Conservation (phyloP, 2,113 vertebrate genomes). For the Patagioenas fasciata region DNA sequence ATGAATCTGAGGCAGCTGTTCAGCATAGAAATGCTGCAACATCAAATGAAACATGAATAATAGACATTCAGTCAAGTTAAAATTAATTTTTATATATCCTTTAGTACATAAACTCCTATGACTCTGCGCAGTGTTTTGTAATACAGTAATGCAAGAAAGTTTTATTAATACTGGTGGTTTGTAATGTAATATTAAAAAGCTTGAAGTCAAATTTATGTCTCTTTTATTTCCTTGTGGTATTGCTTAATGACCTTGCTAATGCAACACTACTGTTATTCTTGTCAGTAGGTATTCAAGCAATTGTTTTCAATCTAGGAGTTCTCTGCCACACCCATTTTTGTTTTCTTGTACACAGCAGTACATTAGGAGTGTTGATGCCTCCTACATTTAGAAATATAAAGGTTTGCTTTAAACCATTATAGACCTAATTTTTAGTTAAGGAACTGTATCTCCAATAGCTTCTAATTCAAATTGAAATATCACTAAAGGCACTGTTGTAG, state of each 20-base stretch:
- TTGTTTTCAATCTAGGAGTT: background rate
- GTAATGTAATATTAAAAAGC: background rate
- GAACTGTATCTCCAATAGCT: background rate
- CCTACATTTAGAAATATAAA: background rate
- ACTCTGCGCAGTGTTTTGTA: background rate
- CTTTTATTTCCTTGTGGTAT: background rate
- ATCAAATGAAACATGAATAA: background rate
- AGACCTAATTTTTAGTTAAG: background rate
- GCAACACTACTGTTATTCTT: background rate
- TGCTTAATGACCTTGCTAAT: background rate
- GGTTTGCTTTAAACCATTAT: background rate
- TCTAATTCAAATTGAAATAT: background rate
- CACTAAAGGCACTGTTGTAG: background rate
- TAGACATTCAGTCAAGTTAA: background rate
- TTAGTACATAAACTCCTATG: background rate
- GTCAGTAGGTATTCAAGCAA: background rate
- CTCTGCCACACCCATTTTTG: background rate
- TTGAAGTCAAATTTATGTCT: background rate
- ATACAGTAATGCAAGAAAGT: background rate
- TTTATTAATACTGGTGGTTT: background rate
- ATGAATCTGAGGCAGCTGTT: background rate
- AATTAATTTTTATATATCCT: background rate
- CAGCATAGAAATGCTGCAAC: background rate
- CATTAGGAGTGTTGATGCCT: background rate
- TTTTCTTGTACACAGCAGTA: background rate